A percentile compares a stretch with the other conserved stretches of the same genome.
Conservation (phyloP, 2,888 invertebrate genomes). For the Heliconius ismenius region DNA sequence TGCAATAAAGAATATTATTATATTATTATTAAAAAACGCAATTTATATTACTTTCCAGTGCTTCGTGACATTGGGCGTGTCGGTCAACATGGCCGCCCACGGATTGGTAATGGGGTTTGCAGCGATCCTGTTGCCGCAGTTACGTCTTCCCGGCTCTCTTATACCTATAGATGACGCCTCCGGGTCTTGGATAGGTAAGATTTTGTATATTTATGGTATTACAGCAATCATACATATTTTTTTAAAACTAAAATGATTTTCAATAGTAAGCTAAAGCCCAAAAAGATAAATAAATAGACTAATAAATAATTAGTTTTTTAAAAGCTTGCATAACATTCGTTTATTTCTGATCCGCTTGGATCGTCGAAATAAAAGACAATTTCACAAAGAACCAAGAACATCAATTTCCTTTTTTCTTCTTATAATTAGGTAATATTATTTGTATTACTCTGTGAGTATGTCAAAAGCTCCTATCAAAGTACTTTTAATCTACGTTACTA, state of each 20-base stretch:
- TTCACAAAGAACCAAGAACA: not conserved
- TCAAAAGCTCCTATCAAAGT: no score
- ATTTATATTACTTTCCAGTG: slow-evolving; percentile 51
- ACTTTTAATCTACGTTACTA: no score
- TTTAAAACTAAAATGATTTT: no score
- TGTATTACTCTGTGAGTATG: no score
- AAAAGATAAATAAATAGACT: no score
- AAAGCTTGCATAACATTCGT: no score
- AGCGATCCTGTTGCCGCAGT: slow-evolving; percentile 81
- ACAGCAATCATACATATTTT: not conserved
- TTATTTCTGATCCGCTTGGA: not conserved
- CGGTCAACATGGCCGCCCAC: slow-evolving; percentile 59
- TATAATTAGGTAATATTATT: no score
- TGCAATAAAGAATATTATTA: no score
- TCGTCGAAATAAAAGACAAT: not conserved
- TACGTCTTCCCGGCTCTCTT: slow-evolving; percentile 60
- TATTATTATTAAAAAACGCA: not conserved
- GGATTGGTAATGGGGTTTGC: slow-evolving; percentile 78
- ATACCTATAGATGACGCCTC: slow-evolving; percentile 68
- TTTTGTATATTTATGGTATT: not conserved
- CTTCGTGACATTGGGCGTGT: slow-evolving; percentile 59
- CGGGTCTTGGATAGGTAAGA: slow-evolving; percentile 80
- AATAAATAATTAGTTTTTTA: no score
- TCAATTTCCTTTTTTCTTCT: not conserved
- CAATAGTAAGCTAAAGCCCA: no score